These are phyloP conservation scores for Sarcoramphus papa DNA, from an alignment of 2,797 vertebrate species.

Conservation along the genomic window DNA sequence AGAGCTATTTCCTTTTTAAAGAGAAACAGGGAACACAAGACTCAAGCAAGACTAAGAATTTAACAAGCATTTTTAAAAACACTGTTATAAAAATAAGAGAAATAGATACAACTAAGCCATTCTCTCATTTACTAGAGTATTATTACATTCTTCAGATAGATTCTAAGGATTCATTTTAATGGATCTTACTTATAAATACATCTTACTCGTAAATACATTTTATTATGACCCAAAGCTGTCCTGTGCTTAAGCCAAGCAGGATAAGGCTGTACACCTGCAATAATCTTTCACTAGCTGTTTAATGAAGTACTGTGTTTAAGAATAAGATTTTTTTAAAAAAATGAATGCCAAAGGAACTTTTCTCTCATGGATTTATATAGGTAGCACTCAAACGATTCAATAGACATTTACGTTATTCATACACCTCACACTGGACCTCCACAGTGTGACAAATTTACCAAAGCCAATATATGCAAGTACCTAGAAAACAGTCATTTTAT, in stretches of 20 bases:
- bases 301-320: not conserved
- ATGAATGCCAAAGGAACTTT: not conserved
- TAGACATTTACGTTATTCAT: not conserved
- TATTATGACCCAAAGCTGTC: not conserved
- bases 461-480: not conserved
- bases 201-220: not conserved
- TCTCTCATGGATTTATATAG: not conserved
- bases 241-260: not conserved
- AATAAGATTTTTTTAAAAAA: not conserved
- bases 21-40: not conserved
- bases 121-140: not conserved
- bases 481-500: not conserved
- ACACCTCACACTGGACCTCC: not conserved
- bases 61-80: not conserved
- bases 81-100: not conserved
- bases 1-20: not conserved
- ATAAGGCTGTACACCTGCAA: not conserved
- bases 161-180: not conserved
- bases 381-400: not conserved
- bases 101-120: not conserved
- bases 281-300: not conserved
- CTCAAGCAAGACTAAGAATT: not conserved
- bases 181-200: not conserved
- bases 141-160: not conserved
- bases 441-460: not conserved